Evolutionary conservation across 2,797 vertebrate species (phyloP), one percentile per base, ranked within the genome.

Genomic region (Dicrostonyx torquatus): DNA sequence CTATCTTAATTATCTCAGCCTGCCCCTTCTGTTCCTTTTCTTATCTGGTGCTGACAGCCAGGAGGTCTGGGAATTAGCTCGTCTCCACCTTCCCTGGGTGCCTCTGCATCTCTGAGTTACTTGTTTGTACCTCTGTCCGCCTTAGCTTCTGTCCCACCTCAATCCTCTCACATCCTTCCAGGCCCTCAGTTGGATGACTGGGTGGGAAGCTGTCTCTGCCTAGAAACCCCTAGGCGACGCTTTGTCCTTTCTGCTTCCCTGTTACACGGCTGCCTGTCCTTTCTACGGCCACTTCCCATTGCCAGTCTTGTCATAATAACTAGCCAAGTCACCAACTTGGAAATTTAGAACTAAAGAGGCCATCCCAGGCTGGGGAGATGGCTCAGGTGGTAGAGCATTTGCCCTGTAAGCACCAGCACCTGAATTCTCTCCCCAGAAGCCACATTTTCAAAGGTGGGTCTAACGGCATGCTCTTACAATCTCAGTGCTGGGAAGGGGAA

Each of bases 211-310:
- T 5, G 18, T 48, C 40, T 50, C 43, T 73, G 62, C 43, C 50
- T 45, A 4, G 13, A 66, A 37, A 40, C 15, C 34, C 29, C 10
- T 10, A n/a, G 64, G 40, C 6, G 11, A 37, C 17, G 4, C 3
- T 29, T 34, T 73, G 83, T 68, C 4, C 15, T 62, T 62, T 5
- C 22, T 26, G 11, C 6, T 31, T 60, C 10, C 3, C 4, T 4
- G 18, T 1, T n/a, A 4, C 6, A 45, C 0, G 3, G 0, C 31
- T 34, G 4, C 7, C 29, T 29, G 3, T 8, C 18, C 22, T 6
- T 24, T 62, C 66, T 3, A 34, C 4, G 6, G 5, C 64, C 11
- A 17, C 26, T 80, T 58, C 62, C 45, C 26, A 8, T 45, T 17
- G 12, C 48, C 43, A 75, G 76, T 24, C 45, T 37, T 0, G 2